Evolutionary conservation across 2,113 vertebrate species (phyloP).

Genomic region (Mastomys natalensis): DNA sequence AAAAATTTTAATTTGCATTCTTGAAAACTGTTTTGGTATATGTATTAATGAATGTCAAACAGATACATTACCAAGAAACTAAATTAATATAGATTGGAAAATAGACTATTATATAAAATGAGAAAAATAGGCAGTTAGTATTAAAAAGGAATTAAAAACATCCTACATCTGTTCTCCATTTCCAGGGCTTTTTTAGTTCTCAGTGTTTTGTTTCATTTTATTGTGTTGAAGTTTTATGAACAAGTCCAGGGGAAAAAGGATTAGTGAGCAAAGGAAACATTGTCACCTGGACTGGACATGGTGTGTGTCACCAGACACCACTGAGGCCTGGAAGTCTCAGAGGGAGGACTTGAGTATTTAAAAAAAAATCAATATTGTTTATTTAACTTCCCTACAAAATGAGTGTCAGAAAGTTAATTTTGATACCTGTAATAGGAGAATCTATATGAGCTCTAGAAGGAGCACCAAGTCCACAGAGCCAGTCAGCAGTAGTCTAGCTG

Average conservation of each 20-base stretch:
- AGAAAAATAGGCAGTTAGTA: slow-evolving; percentile 18
- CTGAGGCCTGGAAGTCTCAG: neutral
- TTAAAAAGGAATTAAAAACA: slow-evolving; percentile 58
- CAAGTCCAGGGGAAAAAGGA: slow-evolving; percentile 51
- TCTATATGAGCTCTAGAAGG: neutral
- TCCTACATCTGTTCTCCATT: slow-evolving; percentile 66
- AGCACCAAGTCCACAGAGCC: neutral
- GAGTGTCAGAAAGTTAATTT: neutral
- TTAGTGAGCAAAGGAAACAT: slow-evolving; percentile 20
- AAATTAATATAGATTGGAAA: slow-evolving; percentile 25
- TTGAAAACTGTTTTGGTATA: neutral
- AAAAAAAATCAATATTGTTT: neutral
- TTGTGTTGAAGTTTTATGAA: slow-evolving; percentile 43
- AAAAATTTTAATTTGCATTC: neutral
- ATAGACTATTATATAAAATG: slow-evolving; percentile 63
- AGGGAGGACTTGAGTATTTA: slow-evolving; percentile 11
- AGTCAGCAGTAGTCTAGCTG: neutral
- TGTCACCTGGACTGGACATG: slow-evolving; percentile 34
- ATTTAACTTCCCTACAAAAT: slow-evolving; percentile 23
- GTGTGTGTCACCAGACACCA: neutral
- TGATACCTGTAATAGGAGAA: slow-evolving; percentile 29
- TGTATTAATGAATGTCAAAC: slow-evolving; percentile 42
- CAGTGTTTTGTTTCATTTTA: slow-evolving; percentile 56
- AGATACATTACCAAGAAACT: slow-evolving; percentile 28
- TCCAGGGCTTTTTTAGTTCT: slow-evolving; percentile 44